phyloP scores from a whole-genome alignment of 2,113 vertebrate genomes.

The Hippocampus guttulatus region DNA sequence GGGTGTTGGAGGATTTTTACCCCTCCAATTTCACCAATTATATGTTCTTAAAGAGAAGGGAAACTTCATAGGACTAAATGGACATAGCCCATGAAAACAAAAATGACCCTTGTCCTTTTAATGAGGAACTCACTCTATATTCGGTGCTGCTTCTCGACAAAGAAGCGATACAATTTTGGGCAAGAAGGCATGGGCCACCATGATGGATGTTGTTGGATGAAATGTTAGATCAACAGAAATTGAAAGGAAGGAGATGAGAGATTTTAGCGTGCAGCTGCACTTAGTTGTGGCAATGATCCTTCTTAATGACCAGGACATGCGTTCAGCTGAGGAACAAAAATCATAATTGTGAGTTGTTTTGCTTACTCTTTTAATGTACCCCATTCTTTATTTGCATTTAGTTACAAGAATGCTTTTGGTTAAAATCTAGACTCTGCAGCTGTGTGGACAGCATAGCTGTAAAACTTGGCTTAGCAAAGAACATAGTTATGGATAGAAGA shows the following conservation, averaged over 20 bases:
- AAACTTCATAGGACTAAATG: slow-evolving; percentile 10
- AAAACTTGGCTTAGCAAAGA: no score
- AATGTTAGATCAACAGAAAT: neutral
- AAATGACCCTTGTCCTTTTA: slow-evolving; percentile 17
- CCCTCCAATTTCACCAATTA: slow-evolving; percentile 21
- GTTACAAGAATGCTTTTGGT: no score
- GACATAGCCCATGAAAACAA: slow-evolving; percentile 16
- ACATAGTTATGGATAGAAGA: no score
- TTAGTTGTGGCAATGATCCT: neutral
- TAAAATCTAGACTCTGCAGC: no score
- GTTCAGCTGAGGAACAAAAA: neutral
- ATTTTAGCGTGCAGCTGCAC: neutral
- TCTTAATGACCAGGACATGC: neutral
- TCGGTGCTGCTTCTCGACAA: neutral
- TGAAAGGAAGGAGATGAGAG: neutral
- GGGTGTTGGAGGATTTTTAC: slow-evolving; percentile 29
- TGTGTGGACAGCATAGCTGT: no score
- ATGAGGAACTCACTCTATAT: slow-evolving; percentile 5
- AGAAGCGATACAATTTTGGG: neutral
- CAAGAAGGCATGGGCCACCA: neutral
- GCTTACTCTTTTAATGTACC: neutral
- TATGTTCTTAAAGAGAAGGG: slow-evolving; percentile 11
- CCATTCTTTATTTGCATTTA: no score
- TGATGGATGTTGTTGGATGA: neutral
- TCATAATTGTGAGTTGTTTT: neutral